Evolutionary conservation across 1,140 invertebrate species (phyloP).

Genomic region (Cephus cinctus): DNA sequence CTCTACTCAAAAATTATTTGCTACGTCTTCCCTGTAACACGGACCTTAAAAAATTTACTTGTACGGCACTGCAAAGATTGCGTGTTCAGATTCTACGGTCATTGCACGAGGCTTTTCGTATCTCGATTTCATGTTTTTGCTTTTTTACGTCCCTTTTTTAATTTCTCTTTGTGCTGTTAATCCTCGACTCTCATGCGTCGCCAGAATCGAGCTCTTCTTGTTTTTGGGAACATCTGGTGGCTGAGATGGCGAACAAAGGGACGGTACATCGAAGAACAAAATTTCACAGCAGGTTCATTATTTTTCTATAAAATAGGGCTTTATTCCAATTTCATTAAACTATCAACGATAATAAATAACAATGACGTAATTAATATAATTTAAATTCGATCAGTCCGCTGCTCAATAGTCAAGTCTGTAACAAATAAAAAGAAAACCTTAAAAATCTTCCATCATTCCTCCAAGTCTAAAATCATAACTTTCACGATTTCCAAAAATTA

Average conservation of each 20-base stretch:
- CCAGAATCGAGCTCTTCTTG: constrained; percentile 38
- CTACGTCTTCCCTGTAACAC: too few species aligned
- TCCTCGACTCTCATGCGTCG: constrained; percentile 9
- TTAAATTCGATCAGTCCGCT: too few species aligned
- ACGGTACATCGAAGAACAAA: constrained; percentile 16
- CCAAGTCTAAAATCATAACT: too few species aligned
- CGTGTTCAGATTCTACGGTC: constrained; percentile 37
- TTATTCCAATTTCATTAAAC: too few species aligned
- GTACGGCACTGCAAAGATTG: constrained; percentile 25
- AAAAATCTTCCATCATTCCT: too few species aligned
- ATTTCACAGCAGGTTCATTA: background rate
- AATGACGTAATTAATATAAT: too few species aligned
- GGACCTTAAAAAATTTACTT: too few species aligned
- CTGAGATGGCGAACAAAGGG: constrained; percentile 39
- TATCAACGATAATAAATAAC: too few species aligned
- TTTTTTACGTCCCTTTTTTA: constrained; percentile 19
- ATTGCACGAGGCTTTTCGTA: constrained; percentile 43
- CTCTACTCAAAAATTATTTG: too few species aligned
- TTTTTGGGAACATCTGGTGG: constrained; percentile 48
- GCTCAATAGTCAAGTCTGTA: too few species aligned
- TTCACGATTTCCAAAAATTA: too few species aligned
- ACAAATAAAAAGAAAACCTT: too few species aligned
- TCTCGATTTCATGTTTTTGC: constrained; percentile 31
- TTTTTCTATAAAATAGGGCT: background rate
- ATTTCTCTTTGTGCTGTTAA: constrained; percentile 5